These are phyloP conservation scores for Melanophora roralis DNA, from an alignment of 2,888 invertebrate genomes.

Conservation along the genomic window DNA sequence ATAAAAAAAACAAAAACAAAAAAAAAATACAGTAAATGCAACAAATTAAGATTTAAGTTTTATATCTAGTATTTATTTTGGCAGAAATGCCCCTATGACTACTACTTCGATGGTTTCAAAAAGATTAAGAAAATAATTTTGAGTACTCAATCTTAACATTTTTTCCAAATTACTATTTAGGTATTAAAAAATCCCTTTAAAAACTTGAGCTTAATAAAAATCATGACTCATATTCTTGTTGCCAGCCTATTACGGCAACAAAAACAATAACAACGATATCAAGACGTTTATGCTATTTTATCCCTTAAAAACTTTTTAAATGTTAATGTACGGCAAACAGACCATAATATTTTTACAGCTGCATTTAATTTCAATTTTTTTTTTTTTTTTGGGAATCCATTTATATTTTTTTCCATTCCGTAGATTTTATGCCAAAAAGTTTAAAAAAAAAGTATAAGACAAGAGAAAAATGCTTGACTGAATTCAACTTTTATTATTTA, in stretches of 20 bases:
- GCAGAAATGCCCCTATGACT: too few species aligned
- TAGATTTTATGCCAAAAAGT: slow-evolving; percentile 32
- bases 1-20: too few species aligned
- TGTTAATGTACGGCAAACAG: slow-evolving; percentile 46
- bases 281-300: neutral
- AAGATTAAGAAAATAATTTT: too few species aligned
- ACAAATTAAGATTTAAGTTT: too few species aligned
- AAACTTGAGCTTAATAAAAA: neutral
- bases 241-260: slow-evolving; percentile 10
- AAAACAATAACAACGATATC: neutral
- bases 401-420: neutral
- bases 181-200: neutral
- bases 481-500: slow-evolving; percentile 22
- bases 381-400: neutral
- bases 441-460: neutral
- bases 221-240: slow-evolving; percentile 23
- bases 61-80: too few species aligned
- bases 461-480: neutral
- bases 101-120: too few species aligned
- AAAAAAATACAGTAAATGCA: too few species aligned
- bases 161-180: too few species aligned
- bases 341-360: slow-evolving; percentile 52
- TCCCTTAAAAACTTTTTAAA: slow-evolving; percentile 17
- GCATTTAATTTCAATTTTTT: slow-evolving; percentile 38
- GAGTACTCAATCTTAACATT: too few species aligned